Percentiles rank a stretch among this genome's conserved stretches.
Evolutionary conservation across 1,140 invertebrate species (phyloP).

Genomic region (Agraylea sexmaculata): DNA sequence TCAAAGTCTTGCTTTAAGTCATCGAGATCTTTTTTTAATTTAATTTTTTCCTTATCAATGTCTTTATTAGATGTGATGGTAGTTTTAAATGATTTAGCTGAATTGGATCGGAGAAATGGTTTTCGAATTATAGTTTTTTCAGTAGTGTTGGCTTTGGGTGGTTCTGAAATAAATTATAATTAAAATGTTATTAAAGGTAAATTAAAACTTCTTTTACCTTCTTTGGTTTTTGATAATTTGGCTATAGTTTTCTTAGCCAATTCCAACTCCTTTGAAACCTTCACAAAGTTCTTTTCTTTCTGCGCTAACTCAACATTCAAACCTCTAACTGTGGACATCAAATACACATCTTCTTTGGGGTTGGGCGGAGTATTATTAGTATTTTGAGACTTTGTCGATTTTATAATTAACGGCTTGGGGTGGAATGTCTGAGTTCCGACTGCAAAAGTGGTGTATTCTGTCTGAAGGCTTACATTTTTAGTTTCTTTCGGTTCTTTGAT

Average conservation of each 20-base stretch:
- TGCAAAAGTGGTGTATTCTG: conserved; percentile 17
- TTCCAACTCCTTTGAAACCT: conserved; percentile 59
- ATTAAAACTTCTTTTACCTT: conserved; percentile 42
- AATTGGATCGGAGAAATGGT: conserved; percentile 17
- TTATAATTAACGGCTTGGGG: conserved; percentile 11
- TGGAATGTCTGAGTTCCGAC: conserved; percentile 28
- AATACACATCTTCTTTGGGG: conserved; percentile 58
- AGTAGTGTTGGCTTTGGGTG: conserved; percentile 2
- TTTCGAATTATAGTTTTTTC: conserved; percentile 26
- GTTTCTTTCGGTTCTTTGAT: conserved; percentile 36
- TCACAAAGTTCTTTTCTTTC: conserved; percentile 57
- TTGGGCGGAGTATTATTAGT: conserved; percentile 28
- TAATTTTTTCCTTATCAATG: conserved; percentile 23
- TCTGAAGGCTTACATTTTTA: conserved; percentile 27
- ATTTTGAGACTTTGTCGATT: conserved; percentile 21
- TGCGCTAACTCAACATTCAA: conserved; percentile 57
- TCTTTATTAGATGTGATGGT: conserved; percentile 32
- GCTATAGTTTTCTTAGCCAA: conserved; percentile 61
- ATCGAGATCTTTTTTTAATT: conserved; percentile 46
- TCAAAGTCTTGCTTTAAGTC: conserved; percentile 26
- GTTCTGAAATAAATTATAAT: conserved; percentile 25
- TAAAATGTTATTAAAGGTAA: conserved; percentile 12
- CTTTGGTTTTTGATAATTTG: conserved; percentile 61
- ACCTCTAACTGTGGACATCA: conserved; percentile 64
- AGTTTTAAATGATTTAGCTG: conserved; percentile 26